Percentiles rank a stretch among this genome's conserved stretches.
phyloP scores from a whole-genome alignment of 2,888 invertebrate genomes.

The Xestobium rufovillosum region DNA sequence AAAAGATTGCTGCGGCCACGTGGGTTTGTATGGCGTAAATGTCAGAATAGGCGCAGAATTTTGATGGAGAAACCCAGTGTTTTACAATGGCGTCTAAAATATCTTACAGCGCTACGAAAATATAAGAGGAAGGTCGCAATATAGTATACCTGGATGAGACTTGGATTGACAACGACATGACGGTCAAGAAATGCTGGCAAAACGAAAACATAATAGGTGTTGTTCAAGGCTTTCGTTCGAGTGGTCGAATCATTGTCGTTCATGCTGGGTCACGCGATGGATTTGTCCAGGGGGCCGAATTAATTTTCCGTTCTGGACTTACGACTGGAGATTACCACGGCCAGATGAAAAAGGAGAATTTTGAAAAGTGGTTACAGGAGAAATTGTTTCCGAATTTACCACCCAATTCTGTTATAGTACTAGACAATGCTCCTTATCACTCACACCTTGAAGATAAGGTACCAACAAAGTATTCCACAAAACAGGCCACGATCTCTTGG shows the following conservation, averaged over 20 bases:
- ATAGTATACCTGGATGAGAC: no score
- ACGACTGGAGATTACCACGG: slow-evolving; percentile 12
- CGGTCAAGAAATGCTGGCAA: no score
- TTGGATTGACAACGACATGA: no score
- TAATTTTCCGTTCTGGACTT: slow-evolving; percentile 5
- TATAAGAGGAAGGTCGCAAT: no score
- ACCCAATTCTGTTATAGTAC: slow-evolving; percentile 5
- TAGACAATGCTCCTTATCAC: slow-evolving; percentile 14
- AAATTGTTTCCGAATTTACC: slow-evolving; percentile 9
- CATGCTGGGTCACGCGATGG: slow-evolving; percentile 15
- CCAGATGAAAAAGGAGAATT: slow-evolving; percentile 17
- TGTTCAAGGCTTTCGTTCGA: no score
- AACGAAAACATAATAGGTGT: no score
- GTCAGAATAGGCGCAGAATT: no score
- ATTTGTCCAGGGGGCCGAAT: slow-evolving; percentile 12
- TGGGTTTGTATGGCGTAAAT: no score
- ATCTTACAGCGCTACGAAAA: no score
- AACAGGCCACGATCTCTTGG: slow-evolving; percentile 8
- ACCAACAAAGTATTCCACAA: slow-evolving; percentile 11
- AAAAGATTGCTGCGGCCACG: no score
- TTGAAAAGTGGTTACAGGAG: slow-evolving; percentile 17
- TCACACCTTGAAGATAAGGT: slow-evolving; percentile 9
- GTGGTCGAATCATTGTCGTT: slow-evolving; percentile 14
- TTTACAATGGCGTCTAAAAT: no score
- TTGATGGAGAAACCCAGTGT: no score